A percentile compares a stretch with the other conserved stretches of the same genome.
phyloP scores from a whole-genome alignment of 2,113 vertebrate species.

The Tringa solitaria region DNA sequence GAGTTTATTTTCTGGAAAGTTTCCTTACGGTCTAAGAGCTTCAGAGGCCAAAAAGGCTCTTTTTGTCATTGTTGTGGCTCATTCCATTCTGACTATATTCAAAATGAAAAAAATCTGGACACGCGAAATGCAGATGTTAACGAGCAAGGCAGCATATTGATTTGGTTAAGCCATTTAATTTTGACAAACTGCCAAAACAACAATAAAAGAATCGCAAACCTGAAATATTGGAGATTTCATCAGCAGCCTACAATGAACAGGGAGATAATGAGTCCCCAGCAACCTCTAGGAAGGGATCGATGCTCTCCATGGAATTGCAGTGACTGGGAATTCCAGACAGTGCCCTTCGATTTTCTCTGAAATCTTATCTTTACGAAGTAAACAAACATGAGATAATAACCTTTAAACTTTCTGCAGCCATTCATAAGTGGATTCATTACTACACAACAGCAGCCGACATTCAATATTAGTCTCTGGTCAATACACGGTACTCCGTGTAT shows the following conservation, averaged over 20 bases:
- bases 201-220: constrained; percentile 35
- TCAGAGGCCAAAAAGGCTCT: background rate
- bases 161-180: constrained; percentile 54
- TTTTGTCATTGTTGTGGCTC: background rate
- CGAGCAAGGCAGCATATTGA: background rate
- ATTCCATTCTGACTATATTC: background rate
- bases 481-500: fast-evolving
- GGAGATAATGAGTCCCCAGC: constrained; percentile 31
- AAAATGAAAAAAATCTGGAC: background rate
- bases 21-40: background rate
- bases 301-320: constrained; percentile 58
- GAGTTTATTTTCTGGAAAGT: background rate
- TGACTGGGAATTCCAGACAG: constrained; percentile 63
- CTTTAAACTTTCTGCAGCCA: constrained; percentile 64
- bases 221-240: constrained; percentile 47
- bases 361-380: constrained; percentile 72
- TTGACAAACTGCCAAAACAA: constrained; percentile 64
- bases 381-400: constrained; percentile 66
- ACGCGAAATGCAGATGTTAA: constrained; percentile 31
- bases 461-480: background rate
- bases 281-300: constrained; percentile 63
- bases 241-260: constrained; percentile 39
- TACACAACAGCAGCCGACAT: background rate
- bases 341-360: constrained; percentile 66
- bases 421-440: constrained; percentile 37